phyloP scores from a whole-genome alignment of 2,888 invertebrate species.

The Acanthacorydalis orientalis region DNA sequence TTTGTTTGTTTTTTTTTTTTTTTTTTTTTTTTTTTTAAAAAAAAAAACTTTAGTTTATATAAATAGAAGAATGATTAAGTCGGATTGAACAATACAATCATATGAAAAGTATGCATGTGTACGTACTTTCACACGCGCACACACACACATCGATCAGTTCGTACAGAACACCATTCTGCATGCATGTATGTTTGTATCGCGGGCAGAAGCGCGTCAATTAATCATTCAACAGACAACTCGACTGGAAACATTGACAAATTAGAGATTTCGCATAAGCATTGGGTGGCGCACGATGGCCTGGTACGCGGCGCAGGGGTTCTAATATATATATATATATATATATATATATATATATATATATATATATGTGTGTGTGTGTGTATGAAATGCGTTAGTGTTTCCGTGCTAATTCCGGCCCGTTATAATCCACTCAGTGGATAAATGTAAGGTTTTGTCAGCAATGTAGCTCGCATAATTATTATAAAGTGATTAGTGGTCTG shows the following conservation, averaged over 20 bases:
- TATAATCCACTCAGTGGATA: not conserved
- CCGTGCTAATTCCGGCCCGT: not conserved
- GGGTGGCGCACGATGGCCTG: not conserved
- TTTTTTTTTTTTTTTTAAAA: too few species aligned
- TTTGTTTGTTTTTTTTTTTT: too few species aligned
- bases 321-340: not conserved
- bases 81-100: too few species aligned
- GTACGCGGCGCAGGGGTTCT: not conserved
- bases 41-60: too few species aligned
- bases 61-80: too few species aligned
- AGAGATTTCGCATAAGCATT: not conserved
- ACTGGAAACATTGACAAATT: constrained; percentile 4
- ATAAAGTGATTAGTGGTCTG: too few species aligned
- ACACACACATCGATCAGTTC: too few species aligned
- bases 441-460: too few species aligned
- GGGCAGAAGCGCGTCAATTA: not conserved
- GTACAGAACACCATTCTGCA: too few species aligned
- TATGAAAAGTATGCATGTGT: too few species aligned
- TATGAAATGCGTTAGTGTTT: not conserved
- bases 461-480: too few species aligned
- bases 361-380: not conserved
- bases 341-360: not conserved
- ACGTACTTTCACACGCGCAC: too few species aligned
- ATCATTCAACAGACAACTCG: not conserved
- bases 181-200: not conserved